These are phyloP conservation scores for Drosophila triauraria DNA, from an alignment of 1,140 invertebrate genomes.

Conservation along the genomic window DNA sequence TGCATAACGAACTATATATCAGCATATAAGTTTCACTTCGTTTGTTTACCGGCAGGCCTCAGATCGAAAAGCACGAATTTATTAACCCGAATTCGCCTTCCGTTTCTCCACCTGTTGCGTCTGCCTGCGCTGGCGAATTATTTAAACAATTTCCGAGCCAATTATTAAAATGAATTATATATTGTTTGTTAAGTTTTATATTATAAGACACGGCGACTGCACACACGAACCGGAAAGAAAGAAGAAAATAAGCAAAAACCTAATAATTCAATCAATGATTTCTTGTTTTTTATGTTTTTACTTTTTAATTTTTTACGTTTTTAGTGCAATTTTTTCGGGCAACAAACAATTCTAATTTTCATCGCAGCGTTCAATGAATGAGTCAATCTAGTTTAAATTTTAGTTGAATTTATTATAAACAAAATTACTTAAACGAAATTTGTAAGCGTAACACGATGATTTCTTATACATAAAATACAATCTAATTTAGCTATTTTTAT, in stretches of 20 bases:
- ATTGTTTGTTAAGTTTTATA: slow-evolving; percentile 80
- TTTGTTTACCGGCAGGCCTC: slow-evolving; percentile 48
- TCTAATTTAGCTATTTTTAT: slow-evolving; percentile 61
- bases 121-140: slow-evolving; percentile 45
- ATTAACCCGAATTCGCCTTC: slow-evolving; percentile 16
- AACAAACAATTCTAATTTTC: slow-evolving; percentile 48
- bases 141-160: slow-evolving; percentile 75
- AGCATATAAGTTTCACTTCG: slow-evolving; percentile 74
- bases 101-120: slow-evolving; percentile 27
- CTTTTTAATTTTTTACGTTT: slow-evolving; percentile 54
- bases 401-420: slow-evolving; percentile 69
- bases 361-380: slow-evolving; percentile 43
- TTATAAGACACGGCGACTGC: slow-evolving; percentile 57
- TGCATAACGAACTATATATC: slow-evolving; percentile 57
- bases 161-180: slow-evolving; percentile 60
- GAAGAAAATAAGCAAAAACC: slow-evolving; percentile 19
- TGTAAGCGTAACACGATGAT: slow-evolving; percentile 48
- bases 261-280: slow-evolving; percentile 45
- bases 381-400: slow-evolving; percentile 76
- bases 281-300: slow-evolving; percentile 64
- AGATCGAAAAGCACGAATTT: slow-evolving; percentile 29
- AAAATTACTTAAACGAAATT: slow-evolving; percentile 66
- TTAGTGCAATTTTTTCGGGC: slow-evolving; percentile 74
- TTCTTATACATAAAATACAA: slow-evolving; percentile 51
- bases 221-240: slow-evolving; percentile 12